Percentiles rank a stretch among this genome's conserved stretches.
Evolutionary conservation across 2,113 vertebrate genomes (phyloP).

Genomic region (Festucalex cinctus): DNA sequence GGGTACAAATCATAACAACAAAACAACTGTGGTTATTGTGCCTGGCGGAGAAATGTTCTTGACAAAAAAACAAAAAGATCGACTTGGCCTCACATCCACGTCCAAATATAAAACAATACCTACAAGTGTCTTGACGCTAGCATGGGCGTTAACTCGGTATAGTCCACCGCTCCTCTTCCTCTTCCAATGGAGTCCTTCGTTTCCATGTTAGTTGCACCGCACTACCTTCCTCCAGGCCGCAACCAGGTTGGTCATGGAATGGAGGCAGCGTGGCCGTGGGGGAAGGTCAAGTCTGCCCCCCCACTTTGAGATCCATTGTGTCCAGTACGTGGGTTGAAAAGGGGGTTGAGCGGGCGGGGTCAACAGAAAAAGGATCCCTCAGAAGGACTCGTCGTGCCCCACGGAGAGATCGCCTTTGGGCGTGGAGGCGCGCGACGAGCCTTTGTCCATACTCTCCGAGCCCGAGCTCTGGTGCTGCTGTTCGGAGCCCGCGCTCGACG

Average conservation of each 20-base stretch:
- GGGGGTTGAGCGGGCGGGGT: slow-evolving; percentile 59
- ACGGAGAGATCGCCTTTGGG: slow-evolving; percentile 94
- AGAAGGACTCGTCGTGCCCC: slow-evolving; percentile 97
- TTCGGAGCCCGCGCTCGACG: slow-evolving; percentile 95
- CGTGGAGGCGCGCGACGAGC: slow-evolving; percentile 95
- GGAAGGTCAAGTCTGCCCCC: slow-evolving; percentile 39
- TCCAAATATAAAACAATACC: slow-evolving; percentile 99
- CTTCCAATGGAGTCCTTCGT: slow-evolving; percentile 25
- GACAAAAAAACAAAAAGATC: slow-evolving; percentile 75
- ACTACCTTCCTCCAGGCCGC: slow-evolving; percentile 55
- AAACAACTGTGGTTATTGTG: slow-evolving; percentile 93
- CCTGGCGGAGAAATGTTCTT: slow-evolving; percentile 85
- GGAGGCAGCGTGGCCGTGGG: slow-evolving; percentile 49
- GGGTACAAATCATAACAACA: slow-evolving; percentile 80
- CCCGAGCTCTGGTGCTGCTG: slow-evolving; percentile 99
- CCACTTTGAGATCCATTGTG: slow-evolving; percentile 51
- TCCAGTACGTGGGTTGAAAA: slow-evolving; percentile 40
- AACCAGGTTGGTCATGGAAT: slow-evolving; percentile 38
- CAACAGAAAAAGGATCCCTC: slow-evolving; percentile 53
- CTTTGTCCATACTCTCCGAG: slow-evolving; percentile 99
- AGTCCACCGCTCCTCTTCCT: slow-evolving; percentile 73
- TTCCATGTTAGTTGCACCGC: slow-evolving; percentile 29
- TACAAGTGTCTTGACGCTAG: slow-evolving; percentile 93
- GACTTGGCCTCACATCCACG: slow-evolving; percentile 96
- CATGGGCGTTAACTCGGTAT: slow-evolving; percentile 74